Conservation (phyloP, 2,888 invertebrate genomes). For the Panorpa germanica region DNA sequence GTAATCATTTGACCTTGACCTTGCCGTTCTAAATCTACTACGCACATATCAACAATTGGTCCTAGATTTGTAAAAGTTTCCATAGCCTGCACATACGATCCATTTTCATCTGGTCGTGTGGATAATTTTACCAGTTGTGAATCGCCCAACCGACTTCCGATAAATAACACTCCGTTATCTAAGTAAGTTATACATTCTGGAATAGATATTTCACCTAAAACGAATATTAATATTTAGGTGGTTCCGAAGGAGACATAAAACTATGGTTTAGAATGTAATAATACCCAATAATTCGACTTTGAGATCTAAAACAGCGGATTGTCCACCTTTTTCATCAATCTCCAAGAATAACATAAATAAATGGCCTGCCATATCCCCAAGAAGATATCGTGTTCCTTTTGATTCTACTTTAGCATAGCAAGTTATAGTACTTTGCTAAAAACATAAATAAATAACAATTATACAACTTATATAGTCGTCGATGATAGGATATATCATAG, state of each 20-base stretch:
- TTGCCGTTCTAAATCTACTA: conserved; percentile 89
- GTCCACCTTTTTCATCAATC: conserved; percentile 60
- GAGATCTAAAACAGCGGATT: conserved; percentile 70
- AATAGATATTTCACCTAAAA: conserved; percentile 66
- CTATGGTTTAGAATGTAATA: background rate
- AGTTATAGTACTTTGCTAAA: conserved; percentile 76
- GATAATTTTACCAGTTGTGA: conserved; percentile 86
- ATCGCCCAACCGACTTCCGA: conserved; percentile 92
- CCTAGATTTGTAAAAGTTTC: conserved; percentile 95
- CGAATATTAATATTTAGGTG: conserved; percentile 5
- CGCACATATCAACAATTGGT: conserved; percentile 95
- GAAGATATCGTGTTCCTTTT: conserved; percentile 71
- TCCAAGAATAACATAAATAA: conserved; percentile 92
- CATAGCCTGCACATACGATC: conserved; percentile 84
- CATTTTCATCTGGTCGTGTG: conserved; percentile 62
- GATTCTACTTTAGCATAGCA: conserved; percentile 90
- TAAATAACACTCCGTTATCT: conserved; percentile 93
- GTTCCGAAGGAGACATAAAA: conserved; percentile 4
- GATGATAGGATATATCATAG: background rate
- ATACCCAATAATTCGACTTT: conserved; percentile 79
- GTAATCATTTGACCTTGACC: conserved; percentile 97
- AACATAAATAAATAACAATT: conserved; percentile 11
- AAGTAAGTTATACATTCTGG: conserved; percentile 96
- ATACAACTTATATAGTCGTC: conserved; percentile 5
- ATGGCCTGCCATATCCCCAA: conserved; percentile 90